A percentile compares a stretch with the other conserved stretches of the same genome.
These are phyloP conservation scores for Phytoseiulus persimilis DNA, from an alignment of 2,888 invertebrate genomes.

Conservation along the genomic window DNA sequence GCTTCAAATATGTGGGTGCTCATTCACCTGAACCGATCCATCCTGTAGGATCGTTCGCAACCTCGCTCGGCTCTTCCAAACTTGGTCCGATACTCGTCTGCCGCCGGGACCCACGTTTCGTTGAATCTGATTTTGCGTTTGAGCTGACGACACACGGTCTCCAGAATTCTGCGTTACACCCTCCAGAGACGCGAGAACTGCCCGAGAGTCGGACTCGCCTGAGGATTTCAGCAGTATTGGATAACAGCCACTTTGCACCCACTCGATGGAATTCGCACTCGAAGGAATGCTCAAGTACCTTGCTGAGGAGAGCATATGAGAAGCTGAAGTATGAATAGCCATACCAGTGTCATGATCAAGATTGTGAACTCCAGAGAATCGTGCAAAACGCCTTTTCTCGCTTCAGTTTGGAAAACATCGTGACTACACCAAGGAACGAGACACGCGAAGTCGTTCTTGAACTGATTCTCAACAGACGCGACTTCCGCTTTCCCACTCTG, in stretches of 20 bases:
- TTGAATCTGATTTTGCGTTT: not conserved
- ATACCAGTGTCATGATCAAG: not conserved
- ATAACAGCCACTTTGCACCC: too few species aligned
- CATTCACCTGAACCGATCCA: not conserved
- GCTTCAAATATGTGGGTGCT: not conserved
- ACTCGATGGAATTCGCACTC: too few species aligned
- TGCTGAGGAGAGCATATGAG: not conserved
- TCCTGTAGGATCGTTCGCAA: not conserved
- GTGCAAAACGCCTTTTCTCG: not conserved
- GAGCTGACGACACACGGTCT: not conserved
- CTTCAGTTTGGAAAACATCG: not conserved
- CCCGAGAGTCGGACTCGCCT: not conserved
- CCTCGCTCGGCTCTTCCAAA: not conserved
- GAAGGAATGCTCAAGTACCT: not conserved
- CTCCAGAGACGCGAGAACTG: not conserved
- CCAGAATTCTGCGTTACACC: not conserved
- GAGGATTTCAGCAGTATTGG: not conserved
- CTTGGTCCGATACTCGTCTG: not conserved
- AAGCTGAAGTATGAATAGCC: not conserved
- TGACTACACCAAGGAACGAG: not conserved
- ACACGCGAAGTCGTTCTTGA: not conserved
- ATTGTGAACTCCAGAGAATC: not conserved
- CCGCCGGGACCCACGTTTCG: not conserved
- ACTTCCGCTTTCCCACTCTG: not conserved
- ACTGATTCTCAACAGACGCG: not conserved